A percentile compares a stretch with the other conserved stretches of the same genome.
Evolutionary conservation across 2,113 vertebrate genomes (phyloP).

Genomic region (Pseudorasbora parva): DNA sequence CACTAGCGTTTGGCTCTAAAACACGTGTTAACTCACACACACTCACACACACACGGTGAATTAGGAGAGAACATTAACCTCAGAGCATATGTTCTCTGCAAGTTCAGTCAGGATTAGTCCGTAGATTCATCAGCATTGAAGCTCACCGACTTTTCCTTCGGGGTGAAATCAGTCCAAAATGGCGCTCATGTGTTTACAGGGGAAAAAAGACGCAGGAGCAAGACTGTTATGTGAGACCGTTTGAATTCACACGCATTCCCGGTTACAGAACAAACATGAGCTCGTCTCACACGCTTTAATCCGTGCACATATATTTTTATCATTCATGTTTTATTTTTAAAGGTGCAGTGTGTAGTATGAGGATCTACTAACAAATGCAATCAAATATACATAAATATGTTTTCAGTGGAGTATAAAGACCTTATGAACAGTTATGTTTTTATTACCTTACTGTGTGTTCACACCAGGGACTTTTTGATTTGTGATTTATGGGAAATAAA

Average conservation of each 20-base stretch:
- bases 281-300: neutral
- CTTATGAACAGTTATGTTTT: no score
- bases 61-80: no score
- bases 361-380: no score
- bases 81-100: neutral
- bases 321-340: no score
- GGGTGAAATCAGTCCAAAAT: neutral
- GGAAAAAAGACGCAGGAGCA: neutral
- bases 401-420: no score
- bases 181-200: neutral
- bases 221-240: neutral
- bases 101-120: neutral
- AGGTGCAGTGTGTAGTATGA: no score
- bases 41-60: neutral
- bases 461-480: no score
- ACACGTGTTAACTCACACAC: neutral
- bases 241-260: neutral
- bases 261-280: neutral
- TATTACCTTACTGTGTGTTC: no score
- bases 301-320: no score
- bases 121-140: neutral
- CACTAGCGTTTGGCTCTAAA: neutral
- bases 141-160: no score
- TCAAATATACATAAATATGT: no score
- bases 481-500: no score